Conservation (phyloP, 2,113 vertebrate genomes). For the Hippopotamus amphibius region DNA sequence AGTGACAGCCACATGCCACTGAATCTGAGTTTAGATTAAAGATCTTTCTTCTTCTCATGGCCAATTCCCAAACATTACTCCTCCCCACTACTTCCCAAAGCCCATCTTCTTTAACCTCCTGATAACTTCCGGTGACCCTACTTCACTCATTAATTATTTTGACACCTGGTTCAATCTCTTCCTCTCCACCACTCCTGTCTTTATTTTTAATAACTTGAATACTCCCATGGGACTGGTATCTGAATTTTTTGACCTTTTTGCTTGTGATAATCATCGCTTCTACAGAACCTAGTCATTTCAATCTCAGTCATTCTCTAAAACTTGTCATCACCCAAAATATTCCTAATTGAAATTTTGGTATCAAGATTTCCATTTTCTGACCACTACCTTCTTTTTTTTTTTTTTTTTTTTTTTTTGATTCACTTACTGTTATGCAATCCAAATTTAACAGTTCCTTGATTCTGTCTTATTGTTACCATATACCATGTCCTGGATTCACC, state of each 20-base stretch:
- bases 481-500: neutral
- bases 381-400: neutral
- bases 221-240: neutral
- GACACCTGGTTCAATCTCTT: neutral
- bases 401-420: neutral
- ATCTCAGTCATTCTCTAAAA: neutral
- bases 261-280: neutral
- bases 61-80: neutral
- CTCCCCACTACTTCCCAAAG: neutral
- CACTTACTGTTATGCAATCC: neutral
- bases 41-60: neutral
- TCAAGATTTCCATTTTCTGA: slow-evolving; percentile 6
- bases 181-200: neutral
- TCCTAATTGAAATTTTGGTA: neutral
- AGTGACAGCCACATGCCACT: neutral
- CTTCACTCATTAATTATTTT: neutral
- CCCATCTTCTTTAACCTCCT: neutral
- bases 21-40: neutral
- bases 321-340: neutral
- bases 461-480: neutral
- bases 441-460: neutral
- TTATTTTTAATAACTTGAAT: neutral
- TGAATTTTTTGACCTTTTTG: neutral
- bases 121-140: neutral
- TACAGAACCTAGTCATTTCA: neutral